Base-by-base conservation (phyloP, 2,797 vertebrate genomes). In the Sebastes iracundus region DNA sequence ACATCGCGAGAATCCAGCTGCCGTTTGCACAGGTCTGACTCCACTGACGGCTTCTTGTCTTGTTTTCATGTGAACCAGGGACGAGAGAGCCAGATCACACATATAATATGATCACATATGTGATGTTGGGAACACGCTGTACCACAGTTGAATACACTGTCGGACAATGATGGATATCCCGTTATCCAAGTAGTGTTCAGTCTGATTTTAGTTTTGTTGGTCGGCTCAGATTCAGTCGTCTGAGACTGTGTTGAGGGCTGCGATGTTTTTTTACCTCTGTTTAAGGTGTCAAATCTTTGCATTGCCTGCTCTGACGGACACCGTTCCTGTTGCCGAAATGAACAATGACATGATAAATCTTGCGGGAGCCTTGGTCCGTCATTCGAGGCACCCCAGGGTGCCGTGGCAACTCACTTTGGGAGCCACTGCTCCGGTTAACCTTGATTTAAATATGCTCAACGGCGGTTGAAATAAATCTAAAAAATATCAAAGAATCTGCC, bases 401-500 rank as follows among this genome's bases (percentile, higher is more conserved):
- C 9, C 0, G 3, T 14, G 25, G 33, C 42, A 27, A 27, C 18
- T 5, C 13, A 3, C 18, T 38, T 27, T 69, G 59, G 42, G 16
- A 60, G 22, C 5, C 25, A 25, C 32, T 35, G 56, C 28, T 59
- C 22, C 22, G 2, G 27, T 83, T 79, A 61, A 87, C 74, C 80
- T 76, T 75, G 58, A 80, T 81, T 78, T 77, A 55, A 83, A 86
- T 52, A 23, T 67, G 38, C 61, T 73, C 20, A 70, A 56, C 62
- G 49, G 59, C 12, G 4, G 60, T 68, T 71, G n/a, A 66, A 72
- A 69, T 33, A 68, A 77, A 28, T 72, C 23, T 46, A 4, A 32
- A 14, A 52, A 22, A 53, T 77, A 81, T 91, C 77, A 90, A 84
- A 84, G 83, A 68, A 71, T 69, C n/a, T 20, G 18, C n/a, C 10